Evolutionary conservation across 2,797 vertebrate species (phyloP).

Genomic region (Neostethus bicornis): DNA sequence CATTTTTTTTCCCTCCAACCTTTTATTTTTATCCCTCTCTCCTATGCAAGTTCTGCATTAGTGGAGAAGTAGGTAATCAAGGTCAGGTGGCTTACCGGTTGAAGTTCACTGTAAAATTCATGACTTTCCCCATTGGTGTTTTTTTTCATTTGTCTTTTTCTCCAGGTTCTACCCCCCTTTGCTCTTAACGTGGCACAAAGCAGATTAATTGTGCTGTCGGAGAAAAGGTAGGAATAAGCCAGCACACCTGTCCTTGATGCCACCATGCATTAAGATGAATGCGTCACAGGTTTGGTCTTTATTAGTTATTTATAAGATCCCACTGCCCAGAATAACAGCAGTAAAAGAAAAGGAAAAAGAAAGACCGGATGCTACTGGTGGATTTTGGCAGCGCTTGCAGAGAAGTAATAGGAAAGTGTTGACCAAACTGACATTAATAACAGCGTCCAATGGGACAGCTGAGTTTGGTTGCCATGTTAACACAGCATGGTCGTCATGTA

Average conservation of each 20-base stretch:
- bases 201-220: conserved; percentile 72
- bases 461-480: conserved; percentile 25
- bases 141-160: conserved; percentile 66
- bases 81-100: conserved; percentile 51
- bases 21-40: background rate
- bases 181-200: conserved; percentile 59
- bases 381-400: conserved; percentile 14
- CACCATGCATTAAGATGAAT: conserved; percentile 69
- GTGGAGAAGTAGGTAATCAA: conserved; percentile 32
- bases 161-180: conserved; percentile 41
- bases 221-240: conserved; percentile 53
- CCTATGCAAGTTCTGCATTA: conserved; percentile 20
- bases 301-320: conserved; percentile 75
- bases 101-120: conserved; percentile 74
- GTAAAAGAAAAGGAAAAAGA: conserved; percentile 45
- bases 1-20: conserved; percentile 30
- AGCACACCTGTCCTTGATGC: conserved; percentile 70
- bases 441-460: background rate
- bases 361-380: conserved; percentile 8
- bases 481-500: conserved; percentile 18
- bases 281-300: conserved; percentile 61
- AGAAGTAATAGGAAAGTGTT: conserved; percentile 32
- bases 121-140: conserved; percentile 72
- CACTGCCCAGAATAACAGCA: conserved; percentile 69
- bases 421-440: conserved; percentile 34